Evolutionary conservation across 2,113 vertebrate species (phyloP), one percentile per base, ranked within the genome.

Genomic region (Spea multiplicata): DNA sequence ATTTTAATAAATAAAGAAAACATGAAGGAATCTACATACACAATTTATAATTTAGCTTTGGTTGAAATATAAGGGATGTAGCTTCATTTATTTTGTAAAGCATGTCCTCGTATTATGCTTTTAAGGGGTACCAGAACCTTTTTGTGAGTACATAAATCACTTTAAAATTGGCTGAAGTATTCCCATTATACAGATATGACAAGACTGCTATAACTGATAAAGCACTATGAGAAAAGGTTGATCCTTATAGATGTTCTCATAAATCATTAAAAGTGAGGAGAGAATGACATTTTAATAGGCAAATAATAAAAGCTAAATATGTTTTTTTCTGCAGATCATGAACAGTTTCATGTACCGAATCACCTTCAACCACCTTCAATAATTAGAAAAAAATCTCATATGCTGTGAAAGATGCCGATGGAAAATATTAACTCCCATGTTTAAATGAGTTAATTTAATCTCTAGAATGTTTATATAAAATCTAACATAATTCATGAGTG

Each of bases 301-400:
- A 59, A 59, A 59, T 59, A 59, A 59, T 59, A 59, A 59, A 59
- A 59, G 55, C 55, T 59, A 59, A 59, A 59, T 59, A 59, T 59
- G 55, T 59, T 59, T 59, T 30, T 30, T 59, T 59, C 55, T 10
- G 55, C 10, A 59, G 55, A 59, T 59, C 55, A 59, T 13, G 55
- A 59, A 59, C 55, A 59, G 55, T 59, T 59, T 59, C 55, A 59
- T 59, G 55, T 59, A 59, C 14, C 55, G 14, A 13, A 59, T 59
- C 55, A 59, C 55, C 55, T 59, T 59, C 55, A 59, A 59, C 55
- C 55, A 59, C 55, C 55, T 59, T 59, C 55, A 59, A 59, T 59
- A 59, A 59, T 59, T 59, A 59, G 30, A 30, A 59, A 8, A 5
- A 59, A 59, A 13, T 59, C 55, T 59, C 55, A 59, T 9, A 59